phyloP scores from a whole-genome alignment of 2,888 invertebrate species.

The Scaptomyza polygonia region DNA sequence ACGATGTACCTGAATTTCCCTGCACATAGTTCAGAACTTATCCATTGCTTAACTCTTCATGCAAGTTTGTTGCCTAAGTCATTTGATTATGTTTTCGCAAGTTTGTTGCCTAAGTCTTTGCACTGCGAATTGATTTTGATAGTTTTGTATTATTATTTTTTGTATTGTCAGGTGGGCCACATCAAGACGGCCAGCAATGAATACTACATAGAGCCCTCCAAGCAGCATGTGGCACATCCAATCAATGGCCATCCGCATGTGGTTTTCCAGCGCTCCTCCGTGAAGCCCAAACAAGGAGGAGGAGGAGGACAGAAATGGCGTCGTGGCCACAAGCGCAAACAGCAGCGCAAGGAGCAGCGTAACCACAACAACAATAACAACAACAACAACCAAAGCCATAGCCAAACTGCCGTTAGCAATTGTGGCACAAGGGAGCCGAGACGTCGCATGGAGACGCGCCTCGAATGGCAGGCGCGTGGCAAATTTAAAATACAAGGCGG shows the following conservation, averaged over 20 bases:
- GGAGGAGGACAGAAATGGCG: constrained; percentile 45
- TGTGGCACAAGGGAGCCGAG: constrained; percentile 86
- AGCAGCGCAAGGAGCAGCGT: constrained; percentile 46
- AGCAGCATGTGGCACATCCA: constrained; percentile 84
- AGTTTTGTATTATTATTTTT: background rate
- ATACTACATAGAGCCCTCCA: constrained; percentile 90
- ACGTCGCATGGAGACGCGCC: constrained; percentile 85
- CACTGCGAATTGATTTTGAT: background rate
- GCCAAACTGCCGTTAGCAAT: constrained; percentile 84
- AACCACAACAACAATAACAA: constrained; percentile 75
- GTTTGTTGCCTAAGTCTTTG: constrained; percentile 51
- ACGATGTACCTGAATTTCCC: no score
- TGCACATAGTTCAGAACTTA: background rate
- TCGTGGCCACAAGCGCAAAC: constrained; percentile 49
- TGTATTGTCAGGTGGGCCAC: constrained; percentile 86
- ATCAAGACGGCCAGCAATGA: constrained; percentile 88
- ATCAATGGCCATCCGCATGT: constrained; percentile 87
- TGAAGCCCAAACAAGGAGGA: constrained; percentile 84
- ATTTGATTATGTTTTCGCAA: constrained; percentile 21
- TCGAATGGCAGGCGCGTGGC: constrained; percentile 87
- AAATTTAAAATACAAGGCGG: constrained; percentile 84
- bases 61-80: constrained; percentile 41
- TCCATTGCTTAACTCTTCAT: background rate
- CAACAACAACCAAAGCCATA: constrained; percentile 64
- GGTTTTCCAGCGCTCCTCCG: constrained; percentile 88